Conservation (phyloP, 2,888 invertebrate species). For the Hypsopygia costalis region DNA sequence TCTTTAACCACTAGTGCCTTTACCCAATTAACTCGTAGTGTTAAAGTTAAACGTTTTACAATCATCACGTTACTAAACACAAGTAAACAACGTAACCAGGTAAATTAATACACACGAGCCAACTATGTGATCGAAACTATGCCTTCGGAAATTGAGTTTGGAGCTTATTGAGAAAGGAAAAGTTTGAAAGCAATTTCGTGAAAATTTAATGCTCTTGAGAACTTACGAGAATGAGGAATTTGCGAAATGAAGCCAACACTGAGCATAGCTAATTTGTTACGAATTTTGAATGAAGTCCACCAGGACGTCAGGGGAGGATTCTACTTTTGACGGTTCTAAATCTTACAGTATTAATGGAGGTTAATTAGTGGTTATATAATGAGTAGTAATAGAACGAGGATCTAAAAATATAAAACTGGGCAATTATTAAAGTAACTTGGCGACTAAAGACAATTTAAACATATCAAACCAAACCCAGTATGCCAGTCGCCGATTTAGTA, state of each 20-base stretch:
- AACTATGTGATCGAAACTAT: conserved; percentile 61
- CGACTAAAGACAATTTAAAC: no score
- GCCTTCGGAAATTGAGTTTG: conserved; percentile 61
- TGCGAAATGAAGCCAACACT: conserved; percentile 65
- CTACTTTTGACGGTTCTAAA: conserved; percentile 20
- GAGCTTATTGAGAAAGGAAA: conserved; percentile 65
- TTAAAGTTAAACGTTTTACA: no score
- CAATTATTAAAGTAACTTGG: no score
- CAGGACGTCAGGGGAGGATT: conserved; percentile 22
- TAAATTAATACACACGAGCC: conserved; percentile 46
- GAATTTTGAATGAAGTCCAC: conserved; percentile 59
- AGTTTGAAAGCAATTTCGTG: conserved; percentile 73
- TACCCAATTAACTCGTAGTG: no score
- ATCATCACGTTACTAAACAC: background rate
- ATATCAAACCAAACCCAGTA: no score
- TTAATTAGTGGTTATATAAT: no score
- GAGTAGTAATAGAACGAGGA: no score
- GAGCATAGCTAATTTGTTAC: conserved; percentile 71
- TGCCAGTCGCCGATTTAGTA: no score
- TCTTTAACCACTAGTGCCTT: no score
- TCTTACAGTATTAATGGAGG: conserved; percentile 19
- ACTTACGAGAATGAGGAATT: conserved; percentile 71
- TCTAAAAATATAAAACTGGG: no score
- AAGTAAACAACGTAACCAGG: conserved; percentile 31
- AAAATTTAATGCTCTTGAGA: conserved; percentile 71